Base-by-base conservation (phyloP, 2,113 vertebrate genomes). In the Centrocercus urophasianus region DNA sequence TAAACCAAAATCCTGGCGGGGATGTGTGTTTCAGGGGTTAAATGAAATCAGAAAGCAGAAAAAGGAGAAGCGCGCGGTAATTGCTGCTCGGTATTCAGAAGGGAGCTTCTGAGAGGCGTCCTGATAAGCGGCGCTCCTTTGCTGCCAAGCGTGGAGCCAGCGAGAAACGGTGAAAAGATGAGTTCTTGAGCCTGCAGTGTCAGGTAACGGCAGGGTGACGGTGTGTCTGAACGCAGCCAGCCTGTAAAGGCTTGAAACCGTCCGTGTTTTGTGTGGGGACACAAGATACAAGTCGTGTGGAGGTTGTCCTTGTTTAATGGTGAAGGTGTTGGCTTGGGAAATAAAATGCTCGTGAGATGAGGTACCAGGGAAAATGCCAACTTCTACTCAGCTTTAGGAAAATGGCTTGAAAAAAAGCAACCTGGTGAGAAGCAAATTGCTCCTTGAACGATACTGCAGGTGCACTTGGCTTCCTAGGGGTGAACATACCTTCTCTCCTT, bases 401-500 rank as follows among this genome's bases (percentile, higher is more conserved):
- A 57, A 54, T 0, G 40, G 22, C 40, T 77, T 87, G 28, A 67
- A 67, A 57, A 52, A 52, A 81, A 78, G 52, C 25, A 43, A 7
- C 10, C 42, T 27, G 6, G 10, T 89, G 1, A 36, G 48, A 34
- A 91, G 7, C 3, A 36, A 13, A 1, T 25, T 19, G 21, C 54
- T 76, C 11, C 6, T 83, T 77, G 11, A 69, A 8, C 5, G 47
- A 32, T 40, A 4, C 7, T 22, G 24, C 32, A 25, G 21, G 32
- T 6, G 72, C 66, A 63, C 89, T 87, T 57, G 12, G n/a, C 61
- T 60, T 69, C 71, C 54, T 79, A 15, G 81, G 21, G 40, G 34
- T 3, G 14, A 14, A 4, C 54, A 30, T 61, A 36, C 1, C 0
- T 87, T 57, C 17, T 81, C 32, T 4, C 14, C 2, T 0, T 82